A percentile compares a stretch with the other conserved stretches of the same genome.
These are phyloP conservation scores for Ranitomeya variabilis DNA, from an alignment of 2,113 vertebrate species.

Conservation along the genomic window DNA sequence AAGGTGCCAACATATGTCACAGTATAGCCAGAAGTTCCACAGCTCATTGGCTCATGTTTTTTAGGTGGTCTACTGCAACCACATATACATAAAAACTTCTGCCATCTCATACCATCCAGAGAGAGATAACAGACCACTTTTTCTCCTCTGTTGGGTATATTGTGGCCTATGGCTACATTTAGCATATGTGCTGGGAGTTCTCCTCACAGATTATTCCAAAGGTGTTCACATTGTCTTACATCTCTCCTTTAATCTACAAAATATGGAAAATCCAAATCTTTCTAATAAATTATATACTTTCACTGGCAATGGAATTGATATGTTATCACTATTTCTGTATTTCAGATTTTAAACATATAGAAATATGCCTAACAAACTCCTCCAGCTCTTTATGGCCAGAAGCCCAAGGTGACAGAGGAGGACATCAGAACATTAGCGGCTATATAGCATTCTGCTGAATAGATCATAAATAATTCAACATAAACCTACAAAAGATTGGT, in stretches of 20 bases:
- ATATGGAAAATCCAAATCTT: background rate
- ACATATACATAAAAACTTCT: background rate
- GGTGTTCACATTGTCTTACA: background rate
- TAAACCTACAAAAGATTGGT: conserved; percentile 25
- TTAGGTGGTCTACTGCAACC: no score
- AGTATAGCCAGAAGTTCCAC: background rate
- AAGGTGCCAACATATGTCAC: background rate
- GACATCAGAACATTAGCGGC: conserved; percentile 49
- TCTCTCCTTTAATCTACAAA: background rate
- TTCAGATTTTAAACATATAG: background rate
- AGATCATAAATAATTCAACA: conserved; percentile 44
- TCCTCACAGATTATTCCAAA: background rate
- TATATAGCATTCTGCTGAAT: conserved; percentile 25
- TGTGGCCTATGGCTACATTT: background rate
- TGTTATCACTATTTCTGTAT: background rate
- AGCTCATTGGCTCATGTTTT: no score
- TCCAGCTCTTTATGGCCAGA: conserved; percentile 13
- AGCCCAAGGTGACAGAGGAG: conserved; percentile 51
- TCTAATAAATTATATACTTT: background rate
- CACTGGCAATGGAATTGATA: background rate
- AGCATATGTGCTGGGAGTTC: background rate
- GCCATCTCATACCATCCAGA: background rate
- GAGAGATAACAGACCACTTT: background rate
- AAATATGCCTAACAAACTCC: background rate
- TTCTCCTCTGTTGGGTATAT: background rate